Base-by-base conservation (phyloP, 2,888 invertebrate genomes). In the Cabera pusaria region DNA sequence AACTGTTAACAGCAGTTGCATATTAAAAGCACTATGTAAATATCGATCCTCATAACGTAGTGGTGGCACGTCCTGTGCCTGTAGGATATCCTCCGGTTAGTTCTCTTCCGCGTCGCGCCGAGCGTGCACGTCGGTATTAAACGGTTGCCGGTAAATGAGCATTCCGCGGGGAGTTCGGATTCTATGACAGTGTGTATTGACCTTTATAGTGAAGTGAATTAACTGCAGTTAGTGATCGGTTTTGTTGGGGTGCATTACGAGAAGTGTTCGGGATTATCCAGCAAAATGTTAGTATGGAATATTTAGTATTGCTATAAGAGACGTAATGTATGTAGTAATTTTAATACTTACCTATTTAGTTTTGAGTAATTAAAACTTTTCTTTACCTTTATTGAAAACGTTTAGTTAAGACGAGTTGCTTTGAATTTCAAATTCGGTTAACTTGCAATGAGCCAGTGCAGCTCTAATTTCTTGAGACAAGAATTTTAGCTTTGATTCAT, bases 11-110 rank as follows among this genome's bases (percentile, higher is more conserved):
- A 56, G 58, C 58, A 71, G 73, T 73, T 70, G 75, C 75, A 83
- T 83, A 82, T 82, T 82, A 84, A 82, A 82, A 81, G 72, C 74
- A 72, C 72, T 79, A 85, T 84, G 80, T 85, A 81, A 82, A 85
- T 86, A 87, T 87, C 83, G 87, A 87, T 87, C 79, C 62, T 69
- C 73, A 76, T 85, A 80, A 72, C 61, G 72, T 67, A 73, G 72
- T 70, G 70, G 63, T 63, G 52, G 67, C 78, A 79, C 79, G 83
- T 87, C 80, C 80, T 83, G 79, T 69, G 84, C 80, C 80, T 83
- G 79, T 69, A 84, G 86, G 86, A 86, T 76, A 78, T 78, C 76
- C 81, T 75, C 69, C 64, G 56, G 77, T 74, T 85, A 85, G 87
- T 86, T 75, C 77, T 66, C 65, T 74, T 79, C 83, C 78, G 81